Conservation (phyloP, 2,888 invertebrate species). For the Congeria kusceri region DNA sequence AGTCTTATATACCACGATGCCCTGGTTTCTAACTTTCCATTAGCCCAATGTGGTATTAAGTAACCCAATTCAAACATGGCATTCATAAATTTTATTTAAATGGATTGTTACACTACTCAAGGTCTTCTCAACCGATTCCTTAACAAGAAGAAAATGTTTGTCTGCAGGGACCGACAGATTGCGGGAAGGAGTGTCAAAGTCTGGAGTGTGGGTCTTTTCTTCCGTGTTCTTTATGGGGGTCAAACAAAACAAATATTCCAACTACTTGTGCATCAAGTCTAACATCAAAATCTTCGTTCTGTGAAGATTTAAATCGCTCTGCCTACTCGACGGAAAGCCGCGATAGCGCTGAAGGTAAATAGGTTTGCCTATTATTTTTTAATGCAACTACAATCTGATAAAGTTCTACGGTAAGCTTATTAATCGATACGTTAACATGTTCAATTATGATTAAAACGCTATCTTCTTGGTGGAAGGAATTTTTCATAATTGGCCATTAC, state of each 20-base stretch:
- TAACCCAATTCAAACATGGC: too few relatives aligned
- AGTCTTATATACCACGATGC: too few relatives aligned
- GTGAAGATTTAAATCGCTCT: neutral
- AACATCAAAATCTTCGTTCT: neutral
- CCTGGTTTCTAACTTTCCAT: too few relatives aligned
- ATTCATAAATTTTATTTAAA: too few relatives aligned
- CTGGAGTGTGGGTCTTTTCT: too few relatives aligned
- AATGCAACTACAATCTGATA: slow-evolving; percentile 11
- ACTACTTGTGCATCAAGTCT: neutral
- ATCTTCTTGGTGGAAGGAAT: slow-evolving; percentile 18
- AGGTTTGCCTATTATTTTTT: slow-evolving; percentile 3
- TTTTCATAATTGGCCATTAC: slow-evolving; percentile 12
- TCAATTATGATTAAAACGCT: slow-evolving; percentile 30
- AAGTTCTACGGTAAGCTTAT: slow-evolving; percentile 16
- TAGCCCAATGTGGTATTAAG: too few relatives aligned
- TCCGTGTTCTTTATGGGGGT: slow-evolving; percentile 1
- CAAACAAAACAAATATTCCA: slow-evolving; percentile 2
- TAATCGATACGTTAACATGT: slow-evolving; percentile 45
- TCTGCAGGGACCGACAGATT: too few relatives aligned
- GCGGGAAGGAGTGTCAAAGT: too few relatives aligned
- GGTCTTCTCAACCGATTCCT: too few relatives aligned
- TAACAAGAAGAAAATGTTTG: too few relatives aligned
- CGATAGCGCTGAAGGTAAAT: slow-evolving; percentile 2
- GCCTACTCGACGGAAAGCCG: neutral
- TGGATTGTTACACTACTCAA: too few relatives aligned